Conservation (phyloP, 1,140 invertebrate genomes). For the Scaptomyza hsui region DNA sequence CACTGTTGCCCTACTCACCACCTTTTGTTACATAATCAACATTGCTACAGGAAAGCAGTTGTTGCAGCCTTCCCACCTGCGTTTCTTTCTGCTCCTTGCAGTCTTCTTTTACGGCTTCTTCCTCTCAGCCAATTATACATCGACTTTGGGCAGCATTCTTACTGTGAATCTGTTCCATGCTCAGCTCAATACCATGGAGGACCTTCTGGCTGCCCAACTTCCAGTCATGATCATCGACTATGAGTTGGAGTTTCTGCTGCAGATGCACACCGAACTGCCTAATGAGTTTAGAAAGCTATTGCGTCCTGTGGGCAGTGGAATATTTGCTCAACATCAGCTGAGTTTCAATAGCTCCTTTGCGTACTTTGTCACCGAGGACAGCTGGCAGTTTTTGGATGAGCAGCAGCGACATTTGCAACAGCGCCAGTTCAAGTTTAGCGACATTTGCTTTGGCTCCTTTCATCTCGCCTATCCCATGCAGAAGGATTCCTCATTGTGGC, state of each 20-base stretch:
- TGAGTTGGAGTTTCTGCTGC: constrained; percentile 67
- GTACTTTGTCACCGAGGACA: constrained; percentile 70
- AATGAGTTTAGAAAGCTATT: constrained; percentile 50
- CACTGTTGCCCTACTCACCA: constrained; percentile 29
- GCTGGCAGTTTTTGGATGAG: constrained; percentile 67
- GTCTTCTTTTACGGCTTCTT: constrained; percentile 77
- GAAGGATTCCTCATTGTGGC: constrained; percentile 69
- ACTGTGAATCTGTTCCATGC: constrained; percentile 71
- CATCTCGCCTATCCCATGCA: constrained; percentile 71
- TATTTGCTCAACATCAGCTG: constrained; percentile 57
- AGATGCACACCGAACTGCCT: constrained; percentile 46
- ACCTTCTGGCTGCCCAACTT: constrained; percentile 60
- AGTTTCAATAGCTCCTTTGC: constrained; percentile 66
- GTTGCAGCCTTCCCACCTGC: constrained; percentile 42
- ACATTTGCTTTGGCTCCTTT: constrained; percentile 70
- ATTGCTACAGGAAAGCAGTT: constrained; percentile 53
- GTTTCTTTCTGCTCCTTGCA: constrained; percentile 48
- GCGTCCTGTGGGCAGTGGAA: constrained; percentile 55
- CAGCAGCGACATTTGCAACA: constrained; percentile 68
- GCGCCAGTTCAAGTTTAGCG: constrained; percentile 61
- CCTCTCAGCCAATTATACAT: constrained; percentile 69
- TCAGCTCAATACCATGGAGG: constrained; percentile 72
- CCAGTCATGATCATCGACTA: constrained; percentile 78
- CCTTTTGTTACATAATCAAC: constrained; percentile 69
- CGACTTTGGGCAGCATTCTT: constrained; percentile 71